Evolutionary conservation across 2,797 vertebrate genomes (phyloP).

Genomic region (Rhincodon typus): DNA sequence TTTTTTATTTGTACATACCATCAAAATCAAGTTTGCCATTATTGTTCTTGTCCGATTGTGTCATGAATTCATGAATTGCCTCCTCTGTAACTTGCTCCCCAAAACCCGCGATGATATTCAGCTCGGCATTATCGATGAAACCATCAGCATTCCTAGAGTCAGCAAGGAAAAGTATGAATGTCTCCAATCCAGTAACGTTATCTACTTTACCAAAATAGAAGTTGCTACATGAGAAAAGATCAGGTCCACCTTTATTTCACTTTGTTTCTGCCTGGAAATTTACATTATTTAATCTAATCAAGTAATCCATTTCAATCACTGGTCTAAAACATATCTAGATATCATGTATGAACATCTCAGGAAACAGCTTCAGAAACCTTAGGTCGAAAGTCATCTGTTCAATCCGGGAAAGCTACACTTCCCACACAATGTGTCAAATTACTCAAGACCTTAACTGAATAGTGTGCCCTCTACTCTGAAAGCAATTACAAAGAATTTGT

Average conservation of each 20-base stretch:
- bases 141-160: constrained; percentile 79
- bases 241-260: not conserved
- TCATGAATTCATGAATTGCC: constrained; percentile 83
- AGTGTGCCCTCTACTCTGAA: not conserved
- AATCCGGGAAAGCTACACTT: too few relatives aligned
- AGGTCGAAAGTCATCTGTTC: not conserved
- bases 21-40: constrained; percentile 96
- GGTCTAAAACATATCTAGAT: too few relatives aligned
- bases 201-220: too few relatives aligned
- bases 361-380: not conserved
- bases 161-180: not conserved
- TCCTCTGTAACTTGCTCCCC: constrained; percentile 73
- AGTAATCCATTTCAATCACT: not conserved
- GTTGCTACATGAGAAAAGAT: not conserved
- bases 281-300: not conserved
- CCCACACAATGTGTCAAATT: not conserved
- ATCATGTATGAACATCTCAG: not conserved
- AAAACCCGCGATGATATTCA: constrained; percentile 77
- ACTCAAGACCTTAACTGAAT: not conserved
- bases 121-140: constrained; percentile 91
- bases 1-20: constrained; percentile 64
- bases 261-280: not conserved
- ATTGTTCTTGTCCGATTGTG: constrained; percentile 73
- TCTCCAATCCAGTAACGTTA: not conserved
- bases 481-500: not conserved